These are phyloP conservation scores for Ploceus nigricollis DNA, from an alignment of 2,113 vertebrate species.

Conservation along the genomic window DNA sequence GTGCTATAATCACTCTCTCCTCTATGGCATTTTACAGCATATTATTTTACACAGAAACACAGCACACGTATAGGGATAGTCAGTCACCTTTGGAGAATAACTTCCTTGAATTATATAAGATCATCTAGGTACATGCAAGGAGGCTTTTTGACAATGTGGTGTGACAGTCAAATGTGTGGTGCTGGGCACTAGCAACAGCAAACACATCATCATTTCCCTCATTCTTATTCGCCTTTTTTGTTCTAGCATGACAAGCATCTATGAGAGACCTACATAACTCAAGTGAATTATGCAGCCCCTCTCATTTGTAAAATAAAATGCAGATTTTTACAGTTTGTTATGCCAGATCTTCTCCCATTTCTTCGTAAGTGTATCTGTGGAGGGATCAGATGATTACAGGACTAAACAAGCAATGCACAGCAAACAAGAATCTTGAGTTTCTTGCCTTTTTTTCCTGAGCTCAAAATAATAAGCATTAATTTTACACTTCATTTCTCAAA, in stretches of 20 bases:
- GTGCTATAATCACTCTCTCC: constrained; percentile 6
- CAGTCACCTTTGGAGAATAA: constrained; percentile 52
- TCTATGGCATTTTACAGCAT: constrained; percentile 11
- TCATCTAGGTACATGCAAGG: neutral
- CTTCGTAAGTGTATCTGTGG: neutral
- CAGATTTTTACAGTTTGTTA: constrained; percentile 46
- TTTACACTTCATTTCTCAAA: constrained; percentile 92
- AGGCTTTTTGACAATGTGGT: constrained; percentile 14
- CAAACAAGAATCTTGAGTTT: constrained; percentile 35
- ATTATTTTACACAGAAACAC: constrained; percentile 20
- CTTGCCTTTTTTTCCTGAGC: neutral
- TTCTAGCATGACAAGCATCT: constrained; percentile 36
- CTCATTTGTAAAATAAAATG: constrained; percentile 69
- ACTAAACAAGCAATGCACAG: constrained; percentile 11
- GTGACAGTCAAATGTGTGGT: neutral
- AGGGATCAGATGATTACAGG: constrained; percentile 25
- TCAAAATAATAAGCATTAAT: constrained; percentile 82
- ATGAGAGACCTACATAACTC: constrained; percentile 50
- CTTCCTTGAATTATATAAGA: constrained; percentile 54
- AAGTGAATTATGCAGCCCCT: constrained; percentile 48
- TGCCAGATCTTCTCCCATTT: constrained; percentile 15
- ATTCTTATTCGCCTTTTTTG: neutral
- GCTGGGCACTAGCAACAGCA: constrained; percentile 12
- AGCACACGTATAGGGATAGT: neutral
- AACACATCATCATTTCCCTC: neutral